phyloP scores from a whole-genome alignment of 2,113 vertebrate species.

The Malurus alboscapulatus region DNA sequence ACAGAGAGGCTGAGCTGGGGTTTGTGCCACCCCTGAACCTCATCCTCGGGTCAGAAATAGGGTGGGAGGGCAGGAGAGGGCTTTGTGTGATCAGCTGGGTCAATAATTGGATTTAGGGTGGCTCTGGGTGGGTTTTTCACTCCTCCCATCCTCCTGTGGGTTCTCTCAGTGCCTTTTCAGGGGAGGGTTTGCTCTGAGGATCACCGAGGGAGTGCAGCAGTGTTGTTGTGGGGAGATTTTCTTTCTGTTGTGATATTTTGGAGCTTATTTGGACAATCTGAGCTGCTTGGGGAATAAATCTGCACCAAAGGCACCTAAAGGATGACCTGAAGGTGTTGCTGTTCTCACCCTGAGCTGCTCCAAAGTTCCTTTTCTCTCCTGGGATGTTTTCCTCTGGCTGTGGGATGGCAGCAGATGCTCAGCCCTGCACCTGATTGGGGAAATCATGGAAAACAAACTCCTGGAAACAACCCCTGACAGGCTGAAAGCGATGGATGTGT shows the following conservation, averaged over 20 bases:
- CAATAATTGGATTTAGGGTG: not conserved
- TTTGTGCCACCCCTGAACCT: not conserved
- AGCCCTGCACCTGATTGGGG: not conserved
- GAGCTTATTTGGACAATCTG: not conserved
- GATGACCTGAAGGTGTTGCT: not conserved
- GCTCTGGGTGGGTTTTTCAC: not conserved
- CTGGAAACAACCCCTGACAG: not conserved
- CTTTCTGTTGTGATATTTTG: not conserved
- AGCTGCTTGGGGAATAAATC: not conserved
- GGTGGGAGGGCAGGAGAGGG: not conserved
- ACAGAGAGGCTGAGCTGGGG: not conserved
- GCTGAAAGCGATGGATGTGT: not conserved
- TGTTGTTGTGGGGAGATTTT: accelerated
- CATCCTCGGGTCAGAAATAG: not conserved
- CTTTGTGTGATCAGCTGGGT: not conserved
- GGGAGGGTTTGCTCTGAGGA: not conserved
- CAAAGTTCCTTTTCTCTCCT: not conserved
- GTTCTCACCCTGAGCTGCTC: not conserved
- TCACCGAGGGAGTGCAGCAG: not conserved
- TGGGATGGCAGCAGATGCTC: not conserved
- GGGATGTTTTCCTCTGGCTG: not conserved
- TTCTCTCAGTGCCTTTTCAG: accelerated
- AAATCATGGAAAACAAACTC: not conserved
- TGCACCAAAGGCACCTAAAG: accelerated
- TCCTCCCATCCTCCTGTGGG: not conserved